Conservation (phyloP, 2,888 invertebrate genomes). For the Tortrix viridana region DNA sequence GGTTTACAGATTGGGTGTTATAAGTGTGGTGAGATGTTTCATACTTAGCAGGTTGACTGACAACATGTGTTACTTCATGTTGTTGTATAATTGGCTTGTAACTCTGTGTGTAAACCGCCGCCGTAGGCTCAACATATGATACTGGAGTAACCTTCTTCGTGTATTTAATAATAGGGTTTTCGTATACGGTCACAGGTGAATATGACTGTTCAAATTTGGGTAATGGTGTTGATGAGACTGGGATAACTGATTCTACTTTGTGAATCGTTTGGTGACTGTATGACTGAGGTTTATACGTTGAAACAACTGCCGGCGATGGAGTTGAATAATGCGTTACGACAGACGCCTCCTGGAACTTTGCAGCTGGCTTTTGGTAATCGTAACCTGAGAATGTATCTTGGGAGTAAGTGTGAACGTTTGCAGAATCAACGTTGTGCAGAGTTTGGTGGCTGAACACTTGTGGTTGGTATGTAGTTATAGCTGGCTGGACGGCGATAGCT, state of each 20-base stretch:
- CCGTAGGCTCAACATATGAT: conserved; percentile 61
- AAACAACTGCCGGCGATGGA: conserved; percentile 51
- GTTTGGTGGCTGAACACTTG: conserved; percentile 64
- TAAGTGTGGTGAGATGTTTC: conserved; percentile 54
- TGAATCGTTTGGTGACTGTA: conserved; percentile 72
- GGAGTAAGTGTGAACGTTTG: conserved; percentile 57
- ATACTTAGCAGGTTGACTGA: conserved; percentile 58
- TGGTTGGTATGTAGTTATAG: conserved; percentile 61
- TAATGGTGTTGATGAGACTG: conserved; percentile 58
- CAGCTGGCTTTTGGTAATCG: conserved; percentile 47
- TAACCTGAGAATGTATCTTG: conserved; percentile 48
- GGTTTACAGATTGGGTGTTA: conserved; percentile 52
- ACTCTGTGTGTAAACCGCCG: conserved; percentile 62
- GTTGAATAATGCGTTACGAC: conserved; percentile 53
- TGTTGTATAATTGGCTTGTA: conserved; percentile 63
- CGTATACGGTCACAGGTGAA: conserved; percentile 57
- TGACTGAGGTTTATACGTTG: conserved; percentile 64
- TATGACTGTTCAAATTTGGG: conserved; percentile 58
- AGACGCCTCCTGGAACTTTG: conserved; percentile 59
- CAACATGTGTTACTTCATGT: conserved; percentile 59
- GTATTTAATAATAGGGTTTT: conserved; percentile 68
- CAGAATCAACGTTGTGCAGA: conserved; percentile 60
- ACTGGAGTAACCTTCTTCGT: conserved; percentile 60
- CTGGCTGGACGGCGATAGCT: conserved; percentile 44
- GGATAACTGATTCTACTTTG: conserved; percentile 58